phyloP scores from a whole-genome alignment of 2,797 vertebrate species.

The Meda fulgida region DNA sequence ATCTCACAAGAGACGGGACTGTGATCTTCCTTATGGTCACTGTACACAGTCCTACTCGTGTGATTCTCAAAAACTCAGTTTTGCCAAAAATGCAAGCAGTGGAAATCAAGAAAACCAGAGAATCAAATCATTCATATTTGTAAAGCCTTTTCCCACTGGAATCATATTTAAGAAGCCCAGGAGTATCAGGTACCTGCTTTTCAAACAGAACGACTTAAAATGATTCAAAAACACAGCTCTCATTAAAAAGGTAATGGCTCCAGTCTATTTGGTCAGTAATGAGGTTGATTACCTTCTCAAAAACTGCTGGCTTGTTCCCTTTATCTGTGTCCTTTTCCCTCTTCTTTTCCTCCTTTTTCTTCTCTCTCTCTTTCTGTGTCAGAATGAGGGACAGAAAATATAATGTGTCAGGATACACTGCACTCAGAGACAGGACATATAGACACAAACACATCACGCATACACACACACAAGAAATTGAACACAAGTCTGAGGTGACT shows the following conservation, averaged over 20 bases:
- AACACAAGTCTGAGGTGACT: conserved; percentile 36
- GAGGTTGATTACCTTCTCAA: conserved; percentile 84
- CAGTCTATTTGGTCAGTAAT: background rate
- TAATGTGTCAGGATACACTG: conserved; percentile 54
- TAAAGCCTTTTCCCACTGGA: background rate
- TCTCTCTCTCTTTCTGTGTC: conserved; percentile 90
- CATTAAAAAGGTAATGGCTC: background rate
- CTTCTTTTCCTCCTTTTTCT: conserved; percentile 93
- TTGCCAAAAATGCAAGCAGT: background rate
- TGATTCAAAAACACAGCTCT: background rate
- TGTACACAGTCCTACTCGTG: background rate
- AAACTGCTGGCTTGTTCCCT: conserved; percentile 76
- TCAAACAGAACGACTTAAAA: background rate
- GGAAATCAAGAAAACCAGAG: background rate
- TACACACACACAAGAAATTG: background rate
- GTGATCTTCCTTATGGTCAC: conserved; percentile 5
- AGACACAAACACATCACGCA: background rate
- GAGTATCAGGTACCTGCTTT: background rate
- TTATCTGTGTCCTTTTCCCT: conserved; percentile 88
- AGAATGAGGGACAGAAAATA: conserved; percentile 20
- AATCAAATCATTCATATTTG: background rate
- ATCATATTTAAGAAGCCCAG: background rate
- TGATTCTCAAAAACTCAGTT: background rate
- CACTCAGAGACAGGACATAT: conserved; percentile 4
- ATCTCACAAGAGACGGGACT: background rate